Evolutionary conservation across 2,113 vertebrate species (phyloP).

Genomic region (Bubalus kerabau): DNA sequence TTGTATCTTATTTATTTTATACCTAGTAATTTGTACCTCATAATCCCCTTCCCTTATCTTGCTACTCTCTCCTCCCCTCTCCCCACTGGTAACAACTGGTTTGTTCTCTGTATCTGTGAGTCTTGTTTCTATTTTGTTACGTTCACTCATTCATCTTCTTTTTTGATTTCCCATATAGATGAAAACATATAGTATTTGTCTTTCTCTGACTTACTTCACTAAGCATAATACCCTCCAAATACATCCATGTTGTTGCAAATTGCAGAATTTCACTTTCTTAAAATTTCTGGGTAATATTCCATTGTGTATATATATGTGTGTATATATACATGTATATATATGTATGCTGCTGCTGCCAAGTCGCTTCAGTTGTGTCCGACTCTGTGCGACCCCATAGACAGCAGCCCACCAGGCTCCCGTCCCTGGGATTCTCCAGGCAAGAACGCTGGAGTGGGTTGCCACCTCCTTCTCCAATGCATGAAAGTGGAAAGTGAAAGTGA

Average conservation of each 20-base stretch:
- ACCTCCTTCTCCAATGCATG: too few relatives aligned
- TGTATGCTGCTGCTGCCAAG: too few relatives aligned
- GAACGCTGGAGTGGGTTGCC: too few relatives aligned
- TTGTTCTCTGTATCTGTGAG: background rate
- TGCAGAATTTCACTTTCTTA: background rate
- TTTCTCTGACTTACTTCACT: background rate
- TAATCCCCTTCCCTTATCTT: background rate
- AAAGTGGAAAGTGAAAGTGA: too few relatives aligned
- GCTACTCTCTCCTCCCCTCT: background rate
- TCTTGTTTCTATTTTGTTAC: background rate
- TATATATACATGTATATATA: too few relatives aligned
- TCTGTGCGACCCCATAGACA: too few relatives aligned
- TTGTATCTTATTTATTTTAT: background rate
- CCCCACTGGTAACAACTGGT: background rate
- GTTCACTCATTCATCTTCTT: background rate
- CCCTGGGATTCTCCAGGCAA: too few relatives aligned
- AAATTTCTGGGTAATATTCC: background rate
- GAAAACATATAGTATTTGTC: background rate
- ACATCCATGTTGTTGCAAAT: background rate
- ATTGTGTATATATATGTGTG: background rate
- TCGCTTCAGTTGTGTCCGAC: too few relatives aligned
- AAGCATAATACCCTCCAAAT: background rate
- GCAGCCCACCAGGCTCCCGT: too few relatives aligned
- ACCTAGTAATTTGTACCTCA: background rate
- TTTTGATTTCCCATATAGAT: background rate